These are phyloP conservation scores for Irena cyanogastra DNA, from an alignment of 2,113 vertebrate genomes.

Conservation along the genomic window DNA sequence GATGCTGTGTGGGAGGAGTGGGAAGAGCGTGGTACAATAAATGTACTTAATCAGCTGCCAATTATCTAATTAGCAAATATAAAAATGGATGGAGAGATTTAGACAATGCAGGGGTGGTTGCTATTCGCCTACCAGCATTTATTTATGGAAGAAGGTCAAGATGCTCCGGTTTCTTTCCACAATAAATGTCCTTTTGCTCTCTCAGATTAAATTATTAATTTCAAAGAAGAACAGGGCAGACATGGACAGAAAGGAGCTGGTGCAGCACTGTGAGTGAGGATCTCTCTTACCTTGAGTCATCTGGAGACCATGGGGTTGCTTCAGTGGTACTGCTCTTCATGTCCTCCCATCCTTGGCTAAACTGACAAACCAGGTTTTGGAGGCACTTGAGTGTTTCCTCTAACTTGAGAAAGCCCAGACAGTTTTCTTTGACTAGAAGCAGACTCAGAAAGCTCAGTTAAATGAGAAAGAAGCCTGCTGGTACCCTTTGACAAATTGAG, in stretches of 20 bases:
- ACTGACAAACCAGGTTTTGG: not conserved
- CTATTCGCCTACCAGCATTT: not conserved
- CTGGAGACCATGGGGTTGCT: fast-evolving
- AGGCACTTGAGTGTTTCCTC: not conserved
- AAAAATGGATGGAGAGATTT: not conserved
- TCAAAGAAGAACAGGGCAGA: not conserved
- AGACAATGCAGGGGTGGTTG: not conserved
- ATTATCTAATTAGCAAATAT: not conserved
- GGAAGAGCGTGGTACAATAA: not conserved
- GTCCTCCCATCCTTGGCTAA: not conserved
- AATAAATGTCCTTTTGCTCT: not conserved
- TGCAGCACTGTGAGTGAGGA: not conserved
- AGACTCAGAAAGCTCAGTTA: not conserved
- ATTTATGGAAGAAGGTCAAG: not conserved
- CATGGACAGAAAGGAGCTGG: not conserved
- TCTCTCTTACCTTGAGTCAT: not conserved
- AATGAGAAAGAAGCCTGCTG: not conserved
- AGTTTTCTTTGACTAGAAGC: not conserved
- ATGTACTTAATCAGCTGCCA: not conserved
- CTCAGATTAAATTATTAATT: not conserved
- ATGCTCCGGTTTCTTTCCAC: not conserved
- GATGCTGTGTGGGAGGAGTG: not conserved
- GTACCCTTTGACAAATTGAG: not conserved
- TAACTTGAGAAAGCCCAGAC: not conserved
- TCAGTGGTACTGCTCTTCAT: not conserved